A percentile compares a stretch with the other conserved stretches of the same genome.
Conservation (phyloP, 2,888 invertebrate genomes). For the Hypsopygia costalis region DNA sequence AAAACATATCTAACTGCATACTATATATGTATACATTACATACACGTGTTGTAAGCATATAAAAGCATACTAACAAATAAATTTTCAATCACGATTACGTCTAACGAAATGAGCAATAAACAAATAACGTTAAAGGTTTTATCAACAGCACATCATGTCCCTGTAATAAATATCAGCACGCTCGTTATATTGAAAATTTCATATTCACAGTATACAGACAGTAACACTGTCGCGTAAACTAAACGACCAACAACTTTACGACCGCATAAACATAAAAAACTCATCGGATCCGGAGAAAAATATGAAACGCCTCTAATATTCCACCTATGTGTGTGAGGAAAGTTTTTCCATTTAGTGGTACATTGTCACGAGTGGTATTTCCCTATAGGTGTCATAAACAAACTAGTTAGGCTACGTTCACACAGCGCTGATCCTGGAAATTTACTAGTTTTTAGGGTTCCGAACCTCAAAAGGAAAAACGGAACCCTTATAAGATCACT, state of each 20-base stretch:
- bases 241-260: conserved; percentile 67
- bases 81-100: background rate
- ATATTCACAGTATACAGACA: conserved; percentile 60
- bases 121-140: conserved; percentile 14
- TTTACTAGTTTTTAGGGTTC: too few relatives aligned
- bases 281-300: conserved; percentile 62
- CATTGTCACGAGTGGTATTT: conserved; percentile 58
- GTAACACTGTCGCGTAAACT: conserved; percentile 64
- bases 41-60: background rate
- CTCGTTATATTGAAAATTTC: conserved; percentile 59
- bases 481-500: too few relatives aligned
- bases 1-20: too few relatives aligned
- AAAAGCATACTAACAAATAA: background rate
- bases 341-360: conserved; percentile 71
- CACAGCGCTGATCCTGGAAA: conserved; percentile 3
- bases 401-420: conserved; percentile 30
- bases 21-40: too few relatives aligned
- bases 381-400: conserved; percentile 79
- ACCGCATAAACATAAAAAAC: conserved; percentile 75
- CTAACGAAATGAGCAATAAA: background rate
- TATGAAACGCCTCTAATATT: conserved; percentile 67
- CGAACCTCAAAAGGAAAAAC: too few relatives aligned
- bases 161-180: conserved; percentile 42
- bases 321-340: conserved; percentile 57
- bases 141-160: conserved; percentile 37